A percentile compares a stretch with the other conserved stretches of the same genome.
phyloP scores from a whole-genome alignment of 2,888 invertebrate genomes.

The Pachliopta kotzebuea region DNA sequence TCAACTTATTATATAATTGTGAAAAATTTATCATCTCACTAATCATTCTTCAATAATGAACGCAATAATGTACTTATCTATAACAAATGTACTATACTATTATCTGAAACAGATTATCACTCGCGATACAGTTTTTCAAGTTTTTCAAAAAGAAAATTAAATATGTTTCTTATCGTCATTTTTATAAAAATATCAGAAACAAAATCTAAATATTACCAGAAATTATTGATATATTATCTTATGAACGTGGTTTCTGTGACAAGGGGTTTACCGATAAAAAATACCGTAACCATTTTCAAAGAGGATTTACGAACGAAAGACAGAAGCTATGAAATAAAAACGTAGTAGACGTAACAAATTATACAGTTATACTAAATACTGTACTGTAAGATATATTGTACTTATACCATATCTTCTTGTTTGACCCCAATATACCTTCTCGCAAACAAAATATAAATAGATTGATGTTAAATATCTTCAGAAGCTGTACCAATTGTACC shows the following conservation, averaged over 20 bases:
- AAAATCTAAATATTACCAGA: background rate
- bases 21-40: too few species aligned
- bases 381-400: background rate
- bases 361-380: background rate
- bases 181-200: too few species aligned
- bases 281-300: background rate
- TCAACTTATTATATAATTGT: too few species aligned
- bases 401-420: background rate
- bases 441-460: background rate
- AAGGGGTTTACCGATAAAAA: background rate
- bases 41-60: too few species aligned
- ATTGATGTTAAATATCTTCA: too few species aligned
- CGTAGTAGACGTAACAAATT: too few species aligned
- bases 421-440: background rate
- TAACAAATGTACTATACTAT: background rate
- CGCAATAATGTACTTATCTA: too few species aligned
- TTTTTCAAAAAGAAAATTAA: background rate
- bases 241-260: background rate
- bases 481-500: background rate
- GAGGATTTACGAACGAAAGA: background rate
- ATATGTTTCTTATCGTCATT: background rate
- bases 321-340: too few species aligned
- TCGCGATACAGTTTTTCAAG: background rate
- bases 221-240: background rate
- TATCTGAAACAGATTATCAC: background rate